Evolutionary conservation across 2,797 vertebrate species (phyloP).

Genomic region (Lemur catta): DNA sequence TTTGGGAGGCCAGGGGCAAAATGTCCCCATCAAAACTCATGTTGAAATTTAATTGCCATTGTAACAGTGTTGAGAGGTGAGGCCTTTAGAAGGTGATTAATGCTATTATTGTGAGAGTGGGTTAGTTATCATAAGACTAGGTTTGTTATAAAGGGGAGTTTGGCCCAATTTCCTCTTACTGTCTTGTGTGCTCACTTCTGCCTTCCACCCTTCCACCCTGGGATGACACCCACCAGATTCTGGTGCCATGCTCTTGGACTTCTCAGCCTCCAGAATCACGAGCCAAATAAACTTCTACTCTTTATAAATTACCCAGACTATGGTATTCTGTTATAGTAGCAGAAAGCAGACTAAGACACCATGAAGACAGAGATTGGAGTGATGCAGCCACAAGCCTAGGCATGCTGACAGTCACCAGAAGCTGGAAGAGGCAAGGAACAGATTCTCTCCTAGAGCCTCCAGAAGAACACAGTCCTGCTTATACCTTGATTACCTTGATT

Average conservation of each 20-base stretch:
- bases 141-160: neutral
- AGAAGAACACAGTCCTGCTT: neutral
- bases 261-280: neutral
- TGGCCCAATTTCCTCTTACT: neutral
- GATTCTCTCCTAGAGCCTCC: neutral
- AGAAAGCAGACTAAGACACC: neutral
- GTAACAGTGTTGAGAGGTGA: neutral
- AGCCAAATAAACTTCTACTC: neutral
- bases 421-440: neutral
- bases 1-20: neutral
- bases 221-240: neutral
- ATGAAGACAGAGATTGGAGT: neutral
- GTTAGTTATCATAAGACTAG: neutral
- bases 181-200: neutral
- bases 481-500: neutral
- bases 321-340: neutral
- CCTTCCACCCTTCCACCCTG: neutral
- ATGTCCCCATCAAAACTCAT: neutral
- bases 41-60: neutral
- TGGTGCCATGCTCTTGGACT: neutral
- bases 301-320: neutral
- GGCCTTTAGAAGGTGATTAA: neutral
- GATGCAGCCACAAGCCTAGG: neutral
- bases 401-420: neutral
- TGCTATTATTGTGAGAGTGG: neutral